Percentiles rank a stretch among this genome's conserved stretches.
Evolutionary conservation across 1,140 invertebrate species (phyloP).

Genomic region (Drosophila sucinea): DNA sequence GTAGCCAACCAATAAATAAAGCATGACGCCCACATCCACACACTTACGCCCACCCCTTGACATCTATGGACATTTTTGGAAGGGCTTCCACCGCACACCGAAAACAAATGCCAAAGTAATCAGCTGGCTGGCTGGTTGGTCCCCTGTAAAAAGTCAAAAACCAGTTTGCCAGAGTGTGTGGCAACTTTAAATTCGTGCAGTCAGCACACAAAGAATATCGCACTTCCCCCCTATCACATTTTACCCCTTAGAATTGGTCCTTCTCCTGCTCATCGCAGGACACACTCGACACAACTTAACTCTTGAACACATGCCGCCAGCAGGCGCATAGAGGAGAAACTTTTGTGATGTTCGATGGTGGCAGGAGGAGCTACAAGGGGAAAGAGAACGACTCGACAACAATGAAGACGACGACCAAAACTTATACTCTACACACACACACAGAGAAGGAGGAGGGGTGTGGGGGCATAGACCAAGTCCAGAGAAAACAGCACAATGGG

Average conservation of each 20-base stretch:
- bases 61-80: conserved; percentile 24
- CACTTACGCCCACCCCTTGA: not conserved
- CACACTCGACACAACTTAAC: conserved; percentile 75
- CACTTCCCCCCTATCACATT: conserved; percentile 18
- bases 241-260: not conserved
- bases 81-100: conserved; percentile 18
- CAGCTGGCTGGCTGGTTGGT: conserved; percentile 59
- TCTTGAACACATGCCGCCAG: conserved; percentile 79
- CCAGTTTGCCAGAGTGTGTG: conserved; percentile 72
- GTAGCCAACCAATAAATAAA: conserved; percentile 72
- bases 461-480: conserved; percentile 43
- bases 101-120: conserved; percentile 78
- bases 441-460: conserved; percentile 2
- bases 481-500: conserved; percentile 69
- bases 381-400: conserved; percentile 34
- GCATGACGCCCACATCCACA: conserved; percentile 29
- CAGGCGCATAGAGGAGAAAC: conserved; percentile 75
- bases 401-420: conserved; percentile 75
- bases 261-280: conserved; percentile 18
- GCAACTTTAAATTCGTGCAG: conserved; percentile 77
- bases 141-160: conserved; percentile 65
- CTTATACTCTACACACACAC: conserved; percentile 58
- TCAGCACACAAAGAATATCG: conserved; percentile 59
- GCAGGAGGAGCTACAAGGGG: conserved; percentile 12
- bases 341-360: conserved; percentile 59